A percentile compares a stretch with the other conserved stretches of the same genome.
Evolutionary conservation across 1,140 invertebrate genomes (phyloP).

Genomic region (Drosophila sucinea): DNA sequence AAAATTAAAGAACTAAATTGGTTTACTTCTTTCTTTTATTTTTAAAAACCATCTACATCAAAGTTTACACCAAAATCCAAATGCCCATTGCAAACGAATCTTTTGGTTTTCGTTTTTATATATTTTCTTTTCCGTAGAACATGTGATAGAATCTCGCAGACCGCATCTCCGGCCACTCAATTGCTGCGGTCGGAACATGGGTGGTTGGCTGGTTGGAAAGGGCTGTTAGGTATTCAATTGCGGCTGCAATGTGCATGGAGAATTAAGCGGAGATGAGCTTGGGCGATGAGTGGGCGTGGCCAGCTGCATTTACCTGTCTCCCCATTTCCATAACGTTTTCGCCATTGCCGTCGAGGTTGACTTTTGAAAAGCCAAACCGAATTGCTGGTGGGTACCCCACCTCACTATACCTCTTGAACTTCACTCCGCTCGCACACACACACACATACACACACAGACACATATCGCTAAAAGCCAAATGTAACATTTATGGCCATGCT

Average conservation of each 20-base stretch:
- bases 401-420: neutral
- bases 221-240: constrained; percentile 33
- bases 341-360: constrained; percentile 26
- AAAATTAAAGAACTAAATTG: no score
- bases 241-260: constrained; percentile 48
- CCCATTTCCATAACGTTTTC: neutral
- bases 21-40: no score
- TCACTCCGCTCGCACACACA: constrained; percentile 10
- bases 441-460: constrained; percentile 12
- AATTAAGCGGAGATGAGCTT: constrained; percentile 60
- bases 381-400: constrained; percentile 65
- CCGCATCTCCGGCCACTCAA: constrained; percentile 31
- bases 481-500: constrained; percentile 74
- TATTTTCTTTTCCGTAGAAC: neutral
- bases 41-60: neutral
- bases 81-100: neutral
- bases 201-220: constrained; percentile 10
- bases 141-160: constrained; percentile 43
- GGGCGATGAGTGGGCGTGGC: constrained; percentile 26
- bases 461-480: constrained; percentile 62
- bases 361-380: constrained; percentile 68
- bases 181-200: neutral
- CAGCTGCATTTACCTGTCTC: neutral
- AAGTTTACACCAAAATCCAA: constrained; percentile 1
- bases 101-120: neutral